Evolutionary conservation across 1,140 invertebrate genomes (phyloP), one percentile per base, ranked within the genome.

Genomic region (Solen grandis): DNA sequence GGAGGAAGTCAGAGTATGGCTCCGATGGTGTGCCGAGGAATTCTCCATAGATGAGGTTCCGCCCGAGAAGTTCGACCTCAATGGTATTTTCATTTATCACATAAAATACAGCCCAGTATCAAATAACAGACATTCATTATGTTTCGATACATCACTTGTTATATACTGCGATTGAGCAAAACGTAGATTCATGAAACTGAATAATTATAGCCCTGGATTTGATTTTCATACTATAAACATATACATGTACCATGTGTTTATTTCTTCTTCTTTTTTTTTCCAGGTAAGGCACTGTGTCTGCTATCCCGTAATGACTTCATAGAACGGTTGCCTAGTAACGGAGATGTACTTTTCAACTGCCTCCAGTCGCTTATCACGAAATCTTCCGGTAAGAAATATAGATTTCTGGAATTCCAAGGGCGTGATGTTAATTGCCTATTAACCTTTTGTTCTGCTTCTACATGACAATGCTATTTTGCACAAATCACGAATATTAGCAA

Each of bases 31-130:
- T 80, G 96, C 97, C 90, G 94, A 96, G 54, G 97, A 98, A 92
- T 99, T 97, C 90, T 97, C 98, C 88, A 93, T 99, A 69, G 97
- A 97, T 22, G 94, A 95, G 74, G 96, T 99, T 87, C 96, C 98
- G 89, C 95, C 97, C 94, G 97, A 98, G 87, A 95, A 97, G 93
- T 98, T 99, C 92, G 97, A 98, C 93, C 98, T 99, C 97, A 99
- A 99, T 92, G 98, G 97, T 95, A 93, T 94, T 92, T 4, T 5
- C 16, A 31, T 55, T 60, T 25, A 1, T 35, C 27, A 35, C n/a
- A 2, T 8, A 65, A 33, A 8, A 65, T 16, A 13, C n/a, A 14
- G 22, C 29, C n/a, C n/a, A n/a, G n/a, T n/a, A n/a, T n/a, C n/a
- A n/a, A n/a, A n/a, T n/a, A n/a, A n/a, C n/a, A n/a, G n/a, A 55